Percentiles rank a stretch among this genome's conserved stretches.
These are phyloP conservation scores for Hipposideros larvatus DNA, from an alignment of 2,797 vertebrate species.

Conservation along the genomic window DNA sequence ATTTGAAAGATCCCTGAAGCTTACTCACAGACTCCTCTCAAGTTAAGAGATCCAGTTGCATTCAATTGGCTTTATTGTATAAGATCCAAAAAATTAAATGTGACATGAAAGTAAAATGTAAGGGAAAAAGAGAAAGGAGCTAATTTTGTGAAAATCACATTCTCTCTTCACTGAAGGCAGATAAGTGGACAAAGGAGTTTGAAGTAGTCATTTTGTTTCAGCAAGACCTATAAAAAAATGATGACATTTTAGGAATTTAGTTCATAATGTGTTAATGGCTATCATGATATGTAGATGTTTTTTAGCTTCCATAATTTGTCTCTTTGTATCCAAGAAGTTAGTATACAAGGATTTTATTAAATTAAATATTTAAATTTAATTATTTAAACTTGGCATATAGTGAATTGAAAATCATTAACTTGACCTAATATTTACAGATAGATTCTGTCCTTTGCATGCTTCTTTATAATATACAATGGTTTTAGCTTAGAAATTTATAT, in stretches of 20 bases:
- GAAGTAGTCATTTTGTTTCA: conserved; percentile 38
- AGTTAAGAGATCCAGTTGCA: conserved; percentile 48
- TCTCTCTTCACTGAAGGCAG: conserved; percentile 39
- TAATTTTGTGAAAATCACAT: conserved; percentile 3
- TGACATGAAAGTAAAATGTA: not conserved
- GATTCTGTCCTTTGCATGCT: not conserved
- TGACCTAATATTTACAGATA: conserved; percentile 8
- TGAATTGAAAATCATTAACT: not conserved
- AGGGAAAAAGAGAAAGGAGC: not conserved
- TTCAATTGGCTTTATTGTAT: conserved; percentile 77
- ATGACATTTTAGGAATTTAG: not conserved
- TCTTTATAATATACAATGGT: not conserved
- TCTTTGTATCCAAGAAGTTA: not conserved
- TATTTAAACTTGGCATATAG: not conserved
- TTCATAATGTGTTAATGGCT: not conserved
- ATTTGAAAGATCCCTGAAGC: not conserved
- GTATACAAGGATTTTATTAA: not conserved
- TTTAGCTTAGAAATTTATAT: conserved; percentile 46
- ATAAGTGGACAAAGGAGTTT: not conserved
- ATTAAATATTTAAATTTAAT: conserved; percentile 51
- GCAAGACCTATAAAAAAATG: conserved; percentile 68
- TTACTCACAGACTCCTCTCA: not conserved
- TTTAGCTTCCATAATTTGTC: not conserved
- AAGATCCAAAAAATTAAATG: conserved; percentile 57
- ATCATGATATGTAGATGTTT: not conserved